phyloP scores from a whole-genome alignment of 92 coral and sea anemone genomes.

The Parazoanthus darwini region DNA sequence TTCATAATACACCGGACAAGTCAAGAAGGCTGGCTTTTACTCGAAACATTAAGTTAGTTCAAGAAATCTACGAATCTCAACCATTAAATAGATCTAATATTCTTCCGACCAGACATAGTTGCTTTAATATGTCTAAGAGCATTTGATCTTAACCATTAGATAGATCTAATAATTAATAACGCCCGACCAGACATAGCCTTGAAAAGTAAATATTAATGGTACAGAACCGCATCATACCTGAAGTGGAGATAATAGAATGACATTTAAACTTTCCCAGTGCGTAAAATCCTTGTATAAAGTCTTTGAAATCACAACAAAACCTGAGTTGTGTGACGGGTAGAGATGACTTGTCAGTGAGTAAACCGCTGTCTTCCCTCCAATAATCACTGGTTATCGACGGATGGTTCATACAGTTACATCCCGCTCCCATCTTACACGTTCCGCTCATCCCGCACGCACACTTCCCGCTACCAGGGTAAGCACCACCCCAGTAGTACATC shows the following conservation, averaged over 20 bases:
- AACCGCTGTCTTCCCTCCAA: background rate
- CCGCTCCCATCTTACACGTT: background rate
- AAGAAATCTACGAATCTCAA: too few relatives aligned
- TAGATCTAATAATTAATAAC: too few relatives aligned
- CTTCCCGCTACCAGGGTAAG: background rate
- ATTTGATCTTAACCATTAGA: too few relatives aligned
- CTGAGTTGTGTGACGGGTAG: background rate
- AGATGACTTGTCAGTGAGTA: background rate
- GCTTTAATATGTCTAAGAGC: too few relatives aligned
- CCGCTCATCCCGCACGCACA: background rate
- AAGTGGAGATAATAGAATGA: background rate
- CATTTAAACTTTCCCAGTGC: background rate
- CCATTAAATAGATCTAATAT: too few relatives aligned
- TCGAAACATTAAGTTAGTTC: background rate
- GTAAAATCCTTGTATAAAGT: background rate
- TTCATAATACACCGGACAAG: too few relatives aligned
- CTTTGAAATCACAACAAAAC: background rate
- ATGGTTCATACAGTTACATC: background rate
- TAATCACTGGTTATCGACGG: background rate
- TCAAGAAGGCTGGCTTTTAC: background rate
- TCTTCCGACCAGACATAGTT: too few relatives aligned
- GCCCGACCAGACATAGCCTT: too few relatives aligned
- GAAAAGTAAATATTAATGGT: too few relatives aligned
- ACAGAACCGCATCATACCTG: background rate
- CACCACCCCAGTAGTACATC: slow-evolving; percentile 3